A percentile compares a stretch with the other conserved stretches of the same genome.
Evolutionary conservation across 1,140 invertebrate genomes (phyloP).

Genomic region (Halictus rubicundus): DNA sequence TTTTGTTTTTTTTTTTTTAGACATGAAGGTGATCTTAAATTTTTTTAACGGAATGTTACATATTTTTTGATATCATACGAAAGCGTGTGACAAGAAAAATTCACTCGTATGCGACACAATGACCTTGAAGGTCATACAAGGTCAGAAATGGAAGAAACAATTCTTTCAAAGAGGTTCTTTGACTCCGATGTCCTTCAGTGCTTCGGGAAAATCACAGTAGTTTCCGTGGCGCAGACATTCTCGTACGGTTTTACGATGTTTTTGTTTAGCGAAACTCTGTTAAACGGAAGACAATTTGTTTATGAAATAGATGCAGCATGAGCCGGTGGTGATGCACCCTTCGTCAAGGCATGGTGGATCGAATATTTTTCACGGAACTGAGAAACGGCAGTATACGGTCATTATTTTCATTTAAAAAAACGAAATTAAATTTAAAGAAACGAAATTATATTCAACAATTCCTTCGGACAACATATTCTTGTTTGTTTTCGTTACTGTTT

Average conservation of each 20-base stretch:
- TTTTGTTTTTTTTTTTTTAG: too few relatives aligned
- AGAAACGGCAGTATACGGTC: background rate
- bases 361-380: background rate
- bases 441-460: background rate
- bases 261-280: slow-evolving; percentile 9
- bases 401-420: background rate
- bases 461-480: too few relatives aligned
- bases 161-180: background rate
- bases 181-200: slow-evolving; percentile 93
- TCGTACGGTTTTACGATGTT: slow-evolving; percentile 31
- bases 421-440: background rate
- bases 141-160: too few relatives aligned
- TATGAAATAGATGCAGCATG: slow-evolving; percentile 1
- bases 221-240: slow-evolving; percentile 85
- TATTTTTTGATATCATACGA: too few relatives aligned
- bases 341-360: slow-evolving; percentile 23
- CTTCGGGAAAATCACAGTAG: slow-evolving; percentile 92
- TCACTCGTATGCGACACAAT: too few relatives aligned
- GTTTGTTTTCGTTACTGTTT: too few relatives aligned
- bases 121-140: too few relatives aligned
- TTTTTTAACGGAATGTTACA: too few relatives aligned
- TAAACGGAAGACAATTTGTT: slow-evolving; percentile 19
- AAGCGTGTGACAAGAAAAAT: too few relatives aligned
- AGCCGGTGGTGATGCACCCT: background rate
- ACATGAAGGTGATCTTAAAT: too few relatives aligned